phyloP scores from a whole-genome alignment of 2,888 invertebrate genomes.

The Noctua fimbriata region DNA sequence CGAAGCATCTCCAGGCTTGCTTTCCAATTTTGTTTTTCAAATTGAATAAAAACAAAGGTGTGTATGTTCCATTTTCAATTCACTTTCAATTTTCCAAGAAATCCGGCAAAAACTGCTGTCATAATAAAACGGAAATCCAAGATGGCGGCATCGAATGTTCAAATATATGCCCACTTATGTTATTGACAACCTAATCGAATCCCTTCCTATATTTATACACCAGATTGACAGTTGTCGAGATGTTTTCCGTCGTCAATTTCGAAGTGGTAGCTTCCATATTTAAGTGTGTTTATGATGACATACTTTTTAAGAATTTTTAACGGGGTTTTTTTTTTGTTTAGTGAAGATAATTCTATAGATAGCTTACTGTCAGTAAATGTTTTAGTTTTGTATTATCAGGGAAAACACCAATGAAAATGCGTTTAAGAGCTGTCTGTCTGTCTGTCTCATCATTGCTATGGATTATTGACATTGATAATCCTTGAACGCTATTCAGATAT shows the following conservation, averaged over 20 bases:
- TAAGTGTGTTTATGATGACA: neutral
- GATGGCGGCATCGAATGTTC: conserved; percentile 31
- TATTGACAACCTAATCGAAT: conserved; percentile 66
- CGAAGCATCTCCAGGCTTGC: neutral
- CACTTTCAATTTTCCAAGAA: conserved; percentile 7
- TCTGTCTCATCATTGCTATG: too few relatives aligned
- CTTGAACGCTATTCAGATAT: too few relatives aligned
- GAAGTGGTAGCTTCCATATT: neutral
- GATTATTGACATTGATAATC: too few relatives aligned
- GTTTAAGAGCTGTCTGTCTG: too few relatives aligned
- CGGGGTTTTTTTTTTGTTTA: neutral
- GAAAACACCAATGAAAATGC: too few relatives aligned
- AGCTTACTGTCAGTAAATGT: too few relatives aligned
- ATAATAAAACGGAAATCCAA: conserved; percentile 41
- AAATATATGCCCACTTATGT: conserved; percentile 52
- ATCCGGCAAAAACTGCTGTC: conserved; percentile 10
- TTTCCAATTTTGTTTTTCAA: conserved; percentile 20
- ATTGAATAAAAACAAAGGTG: conserved; percentile 41
- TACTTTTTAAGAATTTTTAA: neutral
- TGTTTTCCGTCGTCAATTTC: conserved; percentile 21
- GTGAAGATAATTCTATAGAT: too few relatives aligned
- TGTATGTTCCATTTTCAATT: conserved; percentile 1
- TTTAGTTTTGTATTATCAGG: too few relatives aligned
- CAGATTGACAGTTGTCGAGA: conserved; percentile 47
- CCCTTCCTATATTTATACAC: conserved; percentile 44